Base-by-base conservation (phyloP, 2,888 invertebrate species). In the Cerastis rubricosa region DNA sequence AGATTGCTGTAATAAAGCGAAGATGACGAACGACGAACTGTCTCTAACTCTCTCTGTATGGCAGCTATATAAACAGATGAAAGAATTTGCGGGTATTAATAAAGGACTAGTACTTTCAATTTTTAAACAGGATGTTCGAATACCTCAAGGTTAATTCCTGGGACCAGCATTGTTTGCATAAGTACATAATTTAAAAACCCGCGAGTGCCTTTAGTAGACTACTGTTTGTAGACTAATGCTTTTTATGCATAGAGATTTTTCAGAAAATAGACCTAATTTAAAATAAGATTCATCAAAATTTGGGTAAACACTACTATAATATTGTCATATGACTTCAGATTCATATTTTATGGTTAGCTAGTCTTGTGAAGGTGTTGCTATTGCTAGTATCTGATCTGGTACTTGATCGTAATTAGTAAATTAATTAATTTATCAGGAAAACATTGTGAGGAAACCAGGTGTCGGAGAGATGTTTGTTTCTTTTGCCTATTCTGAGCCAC, bases 351-450 rank as follows among this genome's bases (percentile, higher is more conserved):
- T 14, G 25, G 22, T 47, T 29, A 66, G 19, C 1, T 64, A 14
- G 6, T 66, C 12, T 76, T 59, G 43, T 76, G 12, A 17, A 57
- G n/a, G 40, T 29, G 47, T 12, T 47, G 45, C 35, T 49, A 66
- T 8, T 47, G 45, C 45, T 67, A 49, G 29, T 22, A 49, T 14
- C 67, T 29, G 25, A 49, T 14, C 67, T 29, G 25, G 0, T 29
- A 61, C 12, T 25, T 57, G 7, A 17, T 59, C 29, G 59, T 59
- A 29, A 63, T 43, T 63, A 49, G 40, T 43, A 17, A 25, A 49
- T 74, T 12, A 43, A 35, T 35, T 3, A 35, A 35, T 35, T 35
- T 35, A 35, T 35, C 35, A 35, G 1, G 2, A 35, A 35, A 35
- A 35, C 35, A 35, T 35, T 3, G 35, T 35, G 1, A 35, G 35